Evolutionary conservation across 2,888 invertebrate species (phyloP).

Genomic region (Andrena chrysosceles): DNA sequence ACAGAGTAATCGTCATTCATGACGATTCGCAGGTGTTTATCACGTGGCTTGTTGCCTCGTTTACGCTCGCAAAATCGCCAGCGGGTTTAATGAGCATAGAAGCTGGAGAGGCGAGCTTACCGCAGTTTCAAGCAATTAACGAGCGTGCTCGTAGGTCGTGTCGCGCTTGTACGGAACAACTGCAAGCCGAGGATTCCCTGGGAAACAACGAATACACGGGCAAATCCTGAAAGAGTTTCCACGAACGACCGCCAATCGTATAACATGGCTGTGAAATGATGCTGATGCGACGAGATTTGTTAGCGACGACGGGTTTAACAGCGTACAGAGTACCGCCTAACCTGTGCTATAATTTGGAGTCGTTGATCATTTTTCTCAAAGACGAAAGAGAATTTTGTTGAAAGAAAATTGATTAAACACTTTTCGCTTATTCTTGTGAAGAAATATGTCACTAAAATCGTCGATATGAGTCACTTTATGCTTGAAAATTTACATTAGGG

Average conservation of each 20-base stretch:
- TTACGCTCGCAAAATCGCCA: conserved; percentile 35
- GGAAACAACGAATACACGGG: conserved; percentile 14
- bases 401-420: no score
- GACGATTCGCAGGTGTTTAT: conserved; percentile 23
- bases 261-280: not conserved
- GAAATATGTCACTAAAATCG: no score
- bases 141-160: conserved; percentile 31
- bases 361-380: no score
- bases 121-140: conserved; percentile 53
- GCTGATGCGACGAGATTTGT: not conserved
- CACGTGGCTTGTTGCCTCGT: conserved; percentile 25
- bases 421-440: no score
- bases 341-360: no score
- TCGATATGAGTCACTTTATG: no score
- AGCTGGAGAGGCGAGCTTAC: conserved; percentile 33
- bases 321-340: not conserved
- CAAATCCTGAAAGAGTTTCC: conserved; percentile 24
- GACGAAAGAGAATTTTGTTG: no score
- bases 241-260: conserved; percentile 11
- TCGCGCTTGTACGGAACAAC: conserved; percentile 39
- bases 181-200: conserved; percentile 18
- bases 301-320: not conserved
- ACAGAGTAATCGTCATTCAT: conserved; percentile 19
- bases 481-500: no score
- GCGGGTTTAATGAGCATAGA: conserved; percentile 44